These are phyloP conservation scores for Pristis pectinata DNA, from an alignment of 2,797 vertebrate genomes.

Conservation along the genomic window DNA sequence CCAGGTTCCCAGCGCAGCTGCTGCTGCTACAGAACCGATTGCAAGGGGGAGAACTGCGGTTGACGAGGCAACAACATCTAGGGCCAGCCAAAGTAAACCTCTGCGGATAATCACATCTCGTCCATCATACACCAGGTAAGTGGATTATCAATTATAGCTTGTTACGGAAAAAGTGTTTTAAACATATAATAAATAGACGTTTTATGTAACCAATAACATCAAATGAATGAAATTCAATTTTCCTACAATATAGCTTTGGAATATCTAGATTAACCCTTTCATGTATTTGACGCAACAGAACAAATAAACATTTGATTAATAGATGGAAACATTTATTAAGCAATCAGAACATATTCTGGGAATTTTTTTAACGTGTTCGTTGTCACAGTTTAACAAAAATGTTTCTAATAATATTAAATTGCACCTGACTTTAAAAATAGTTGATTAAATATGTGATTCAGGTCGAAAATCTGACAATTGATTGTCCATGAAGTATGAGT, in stretches of 20 bases:
- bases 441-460: not conserved
- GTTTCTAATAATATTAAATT: not conserved
- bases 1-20: not conserved
- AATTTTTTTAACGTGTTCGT: not conserved
- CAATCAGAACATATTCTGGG: not conserved
- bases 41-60: not conserved
- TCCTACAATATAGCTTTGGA: not conserved
- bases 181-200: not conserved
- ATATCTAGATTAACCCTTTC: not conserved
- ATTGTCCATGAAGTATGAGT: not conserved
- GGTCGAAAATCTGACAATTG: not conserved
- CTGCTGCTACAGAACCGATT: not conserved
- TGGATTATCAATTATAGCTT: not conserved
- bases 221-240: not conserved
- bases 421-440: not conserved
- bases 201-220: too few species aligned
- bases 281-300: not conserved
- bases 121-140: not conserved
- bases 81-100: not conserved
- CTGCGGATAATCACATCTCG: too few species aligned
- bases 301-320: not conserved
- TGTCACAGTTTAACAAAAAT: not conserved
- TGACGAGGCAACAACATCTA: not conserved
- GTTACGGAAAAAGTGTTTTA: not conserved
- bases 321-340: too few species aligned